Conservation (phyloP, 2,797 vertebrate genomes). For the Aplochiton taeniatus region DNA sequence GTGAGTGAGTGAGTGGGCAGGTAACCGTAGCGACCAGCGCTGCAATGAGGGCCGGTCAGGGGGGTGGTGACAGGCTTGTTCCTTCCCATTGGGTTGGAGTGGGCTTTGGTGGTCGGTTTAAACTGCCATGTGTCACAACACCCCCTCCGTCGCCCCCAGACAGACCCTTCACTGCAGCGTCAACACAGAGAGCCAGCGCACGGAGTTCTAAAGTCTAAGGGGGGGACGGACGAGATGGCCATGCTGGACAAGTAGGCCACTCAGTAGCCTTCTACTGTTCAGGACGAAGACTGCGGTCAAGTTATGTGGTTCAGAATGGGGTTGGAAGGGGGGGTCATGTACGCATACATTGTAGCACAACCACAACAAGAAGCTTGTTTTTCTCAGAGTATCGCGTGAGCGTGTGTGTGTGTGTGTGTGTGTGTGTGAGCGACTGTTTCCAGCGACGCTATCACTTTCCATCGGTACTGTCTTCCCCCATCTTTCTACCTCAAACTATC, state of each 20-base stretch:
- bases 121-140: neutral
- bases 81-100: slow-evolving; percentile 43
- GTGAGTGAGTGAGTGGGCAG: slow-evolving; percentile 33
- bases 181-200: no score
- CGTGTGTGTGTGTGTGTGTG: slow-evolving; percentile 27
- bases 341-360: no score
- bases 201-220: no score
- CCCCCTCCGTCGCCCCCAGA: neutral
- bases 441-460: slow-evolving; percentile 75
- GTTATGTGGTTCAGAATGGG: no score
- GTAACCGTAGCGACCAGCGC: neutral
- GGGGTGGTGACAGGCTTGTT: slow-evolving; percentile 48
- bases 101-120: slow-evolving; percentile 20
- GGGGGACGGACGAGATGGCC: no score
- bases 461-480: slow-evolving; percentile 52
- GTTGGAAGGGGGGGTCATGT: no score
- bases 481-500: slow-evolving; percentile 50
- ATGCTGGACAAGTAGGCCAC: no score
- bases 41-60: slow-evolving; percentile 52
- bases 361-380: no score
- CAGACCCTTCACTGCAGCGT: no score
- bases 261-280: no score
- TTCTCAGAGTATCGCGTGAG: slow-evolving; percentile 14
- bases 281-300: no score
- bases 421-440: slow-evolving; percentile 67